Percentiles rank a stretch among this genome's conserved stretches.
Evolutionary conservation across 2,888 invertebrate genomes (phyloP).

Genomic region (Drosophila diplacantha): DNA sequence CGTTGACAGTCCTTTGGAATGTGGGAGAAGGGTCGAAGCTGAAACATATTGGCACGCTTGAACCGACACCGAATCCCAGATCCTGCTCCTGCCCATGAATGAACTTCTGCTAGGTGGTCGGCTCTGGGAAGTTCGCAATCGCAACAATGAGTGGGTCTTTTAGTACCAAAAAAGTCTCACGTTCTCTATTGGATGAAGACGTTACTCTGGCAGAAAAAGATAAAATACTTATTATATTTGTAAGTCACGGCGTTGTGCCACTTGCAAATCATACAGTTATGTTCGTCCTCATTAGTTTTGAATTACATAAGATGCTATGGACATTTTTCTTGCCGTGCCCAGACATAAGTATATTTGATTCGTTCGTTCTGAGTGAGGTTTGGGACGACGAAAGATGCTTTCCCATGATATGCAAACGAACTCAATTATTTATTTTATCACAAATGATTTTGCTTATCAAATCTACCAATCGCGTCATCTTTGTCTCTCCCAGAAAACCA

Average conservation of each 20-base stretch:
- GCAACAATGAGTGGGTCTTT: too few species aligned
- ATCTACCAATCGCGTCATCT: conserved; percentile 70
- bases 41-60: conserved; percentile 70
- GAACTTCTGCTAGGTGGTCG: too few species aligned
- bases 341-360: conserved; percentile 1
- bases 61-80: too few species aligned
- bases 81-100: too few species aligned
- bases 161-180: too few species aligned
- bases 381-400: conserved; percentile 52
- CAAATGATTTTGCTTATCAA: conserved; percentile 73
- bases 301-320: background rate
- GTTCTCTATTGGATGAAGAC: background rate
- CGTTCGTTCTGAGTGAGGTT: conserved; percentile 23
- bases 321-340: conserved; percentile 1
- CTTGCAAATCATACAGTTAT: background rate
- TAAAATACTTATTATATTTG: background rate
- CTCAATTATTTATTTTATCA: conserved; percentile 76
- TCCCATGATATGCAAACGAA: conserved; percentile 76
- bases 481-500: conserved; percentile 37
- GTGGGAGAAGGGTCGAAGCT: conserved; percentile 59
- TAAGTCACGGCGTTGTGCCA: background rate
- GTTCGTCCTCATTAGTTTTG: background rate
- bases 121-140: too few species aligned
- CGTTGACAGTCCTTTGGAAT: conserved; percentile 39
- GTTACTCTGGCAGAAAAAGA: too few species aligned